Conservation (phyloP, 1,140 invertebrate species). For the Gryllus bimaculatus region DNA sequence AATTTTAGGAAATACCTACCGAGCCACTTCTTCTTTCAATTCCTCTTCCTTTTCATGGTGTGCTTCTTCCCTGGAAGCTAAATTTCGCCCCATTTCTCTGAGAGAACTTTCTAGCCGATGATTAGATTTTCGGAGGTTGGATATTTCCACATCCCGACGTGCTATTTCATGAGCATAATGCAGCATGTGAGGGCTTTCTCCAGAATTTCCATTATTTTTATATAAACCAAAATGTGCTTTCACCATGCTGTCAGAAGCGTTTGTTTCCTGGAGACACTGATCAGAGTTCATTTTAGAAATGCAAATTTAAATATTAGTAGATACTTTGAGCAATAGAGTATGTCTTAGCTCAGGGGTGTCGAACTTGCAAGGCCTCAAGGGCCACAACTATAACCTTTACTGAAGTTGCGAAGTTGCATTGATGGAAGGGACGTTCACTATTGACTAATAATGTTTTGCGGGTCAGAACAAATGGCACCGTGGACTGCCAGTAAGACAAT, state of each 20-base stretch:
- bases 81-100: constrained; percentile 50
- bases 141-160: constrained; percentile 68
- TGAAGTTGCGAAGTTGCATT: no score
- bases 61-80: constrained; percentile 44
- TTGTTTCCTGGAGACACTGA: neutral
- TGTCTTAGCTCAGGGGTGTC: no score
- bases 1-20: constrained; percentile 31
- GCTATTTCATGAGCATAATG: constrained; percentile 79
- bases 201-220: constrained; percentile 24
- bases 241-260: neutral
- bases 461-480: no score
- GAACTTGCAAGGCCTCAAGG: no score
- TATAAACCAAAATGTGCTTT: neutral
- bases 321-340: no score
- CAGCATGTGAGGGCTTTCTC: constrained; percentile 55
- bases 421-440: no score
- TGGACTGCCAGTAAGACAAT: no score
- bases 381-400: no score
- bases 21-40: constrained; percentile 49
- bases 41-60: constrained; percentile 46
- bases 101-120: constrained; percentile 57
- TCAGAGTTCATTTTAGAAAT: no score
- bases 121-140: constrained; percentile 59
- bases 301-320: no score
- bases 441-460: no score